Evolutionary conservation across 2,888 invertebrate species (phyloP).

Genomic region (Syrphus vitripennis): DNA sequence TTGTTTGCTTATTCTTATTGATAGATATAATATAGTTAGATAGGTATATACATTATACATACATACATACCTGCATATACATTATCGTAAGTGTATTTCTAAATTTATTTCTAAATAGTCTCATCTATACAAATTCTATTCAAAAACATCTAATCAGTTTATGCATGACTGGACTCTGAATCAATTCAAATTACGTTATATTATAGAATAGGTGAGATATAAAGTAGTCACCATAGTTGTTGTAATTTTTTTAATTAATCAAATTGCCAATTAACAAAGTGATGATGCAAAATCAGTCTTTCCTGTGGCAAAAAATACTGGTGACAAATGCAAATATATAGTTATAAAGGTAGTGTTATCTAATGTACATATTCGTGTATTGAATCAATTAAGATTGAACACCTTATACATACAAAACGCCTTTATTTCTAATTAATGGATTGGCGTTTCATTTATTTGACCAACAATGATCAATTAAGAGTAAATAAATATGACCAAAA

Average conservation of each 20-base stretch:
- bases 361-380: background rate
- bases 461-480: constrained; percentile 7
- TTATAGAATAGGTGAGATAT: background rate
- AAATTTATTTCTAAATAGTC: background rate
- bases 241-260: constrained; percentile 42
- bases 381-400: constrained; percentile 33
- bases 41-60: too few species aligned
- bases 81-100: background rate
- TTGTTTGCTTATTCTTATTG: too few species aligned
- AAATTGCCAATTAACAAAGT: constrained; percentile 42
- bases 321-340: background rate
- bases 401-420: constrained; percentile 9
- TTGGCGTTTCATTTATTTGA: constrained; percentile 11
- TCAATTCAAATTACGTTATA: constrained; percentile 25
- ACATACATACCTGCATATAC: background rate
- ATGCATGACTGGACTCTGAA: constrained; percentile 37
- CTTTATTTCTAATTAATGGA: background rate
- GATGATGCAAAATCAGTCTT: constrained; percentile 37
- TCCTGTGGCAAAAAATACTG: constrained; percentile 2
- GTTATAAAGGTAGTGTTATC: background rate
- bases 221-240: background rate
- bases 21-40: too few species aligned
- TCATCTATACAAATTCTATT: background rate
- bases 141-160: constrained; percentile 21
- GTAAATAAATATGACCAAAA: background rate